Conservation (phyloP, 2,888 invertebrate species). For the Clostera curtula region DNA sequence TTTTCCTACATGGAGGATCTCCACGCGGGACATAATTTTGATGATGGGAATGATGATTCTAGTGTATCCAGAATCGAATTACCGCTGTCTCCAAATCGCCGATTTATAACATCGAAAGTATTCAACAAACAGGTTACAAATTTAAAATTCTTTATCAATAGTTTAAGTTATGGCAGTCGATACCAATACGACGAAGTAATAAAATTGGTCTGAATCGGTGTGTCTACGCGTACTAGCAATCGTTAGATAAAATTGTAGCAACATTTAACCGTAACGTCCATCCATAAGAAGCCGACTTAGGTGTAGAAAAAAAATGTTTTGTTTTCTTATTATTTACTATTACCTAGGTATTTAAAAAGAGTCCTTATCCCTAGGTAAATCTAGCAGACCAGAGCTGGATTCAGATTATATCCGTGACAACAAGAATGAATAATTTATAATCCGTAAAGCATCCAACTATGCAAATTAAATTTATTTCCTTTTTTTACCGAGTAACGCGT, state of each 20-base stretch:
- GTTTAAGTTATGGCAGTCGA: slow-evolving; percentile 68
- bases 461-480: too few relatives aligned
- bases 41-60: too few relatives aligned
- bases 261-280: slow-evolving; percentile 56
- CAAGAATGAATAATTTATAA: too few relatives aligned
- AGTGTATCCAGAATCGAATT: too few relatives aligned
- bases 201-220: slow-evolving; percentile 68
- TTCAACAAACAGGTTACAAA: too few relatives aligned
- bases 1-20: too few relatives aligned
- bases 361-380: slow-evolving; percentile 56
- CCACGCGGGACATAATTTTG: too few relatives aligned
- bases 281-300: slow-evolving; percentile 65
- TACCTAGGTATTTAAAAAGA: slow-evolving; percentile 33
- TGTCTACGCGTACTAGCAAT: slow-evolving; percentile 45
- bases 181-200: slow-evolving; percentile 59
- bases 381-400: slow-evolving; percentile 61
- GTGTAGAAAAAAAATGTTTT: slow-evolving; percentile 60
- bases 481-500: too few relatives aligned
- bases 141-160: slow-evolving; percentile 36
- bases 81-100: too few relatives aligned
- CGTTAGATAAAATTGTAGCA: too few relatives aligned
- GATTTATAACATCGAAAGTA: too few relatives aligned
- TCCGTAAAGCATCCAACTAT: slow-evolving; percentile 33
- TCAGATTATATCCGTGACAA: slow-evolving; percentile 30
- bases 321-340: slow-evolving; percentile 40